phyloP scores from a whole-genome alignment of 1,140 invertebrate species.

The Aporrectodea caliginosa region DNA sequence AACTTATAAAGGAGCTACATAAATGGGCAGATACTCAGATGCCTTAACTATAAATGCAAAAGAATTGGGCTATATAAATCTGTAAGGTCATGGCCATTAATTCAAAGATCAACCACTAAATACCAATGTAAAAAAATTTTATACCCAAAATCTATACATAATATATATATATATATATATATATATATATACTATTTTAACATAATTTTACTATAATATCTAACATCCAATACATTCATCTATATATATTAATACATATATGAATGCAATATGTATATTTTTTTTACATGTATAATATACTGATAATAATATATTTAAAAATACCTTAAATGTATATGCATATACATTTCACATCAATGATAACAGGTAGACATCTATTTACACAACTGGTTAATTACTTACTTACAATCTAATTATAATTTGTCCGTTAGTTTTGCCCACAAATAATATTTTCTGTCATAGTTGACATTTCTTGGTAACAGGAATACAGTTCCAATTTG shows the following conservation, averaged over 20 bases:
- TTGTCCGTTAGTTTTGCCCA: neutral
- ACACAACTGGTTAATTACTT: neutral
- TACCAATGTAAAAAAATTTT: neutral
- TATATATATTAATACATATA: neutral
- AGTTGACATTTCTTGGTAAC: neutral
- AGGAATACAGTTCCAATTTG: neutral
- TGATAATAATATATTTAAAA: neutral
- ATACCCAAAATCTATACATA: neutral
- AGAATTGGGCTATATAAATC: neutral
- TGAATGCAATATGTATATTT: neutral
- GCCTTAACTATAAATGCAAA: too few relatives aligned
- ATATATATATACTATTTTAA: neutral
- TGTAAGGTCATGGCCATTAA: neutral
- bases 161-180: neutral
- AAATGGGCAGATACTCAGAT: too few relatives aligned
- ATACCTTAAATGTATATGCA: neutral
- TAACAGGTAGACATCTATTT: neutral
- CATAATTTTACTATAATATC: neutral
- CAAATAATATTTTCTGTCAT: neutral
- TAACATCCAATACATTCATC: neutral
- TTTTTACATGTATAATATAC: neutral
- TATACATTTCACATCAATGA: neutral
- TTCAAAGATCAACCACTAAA: neutral
- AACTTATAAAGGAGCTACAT: too few relatives aligned
- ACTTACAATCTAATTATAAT: neutral